Evolutionary conservation across 1,140 invertebrate species (phyloP).

Genomic region (Neodiprion virginianus): DNA sequence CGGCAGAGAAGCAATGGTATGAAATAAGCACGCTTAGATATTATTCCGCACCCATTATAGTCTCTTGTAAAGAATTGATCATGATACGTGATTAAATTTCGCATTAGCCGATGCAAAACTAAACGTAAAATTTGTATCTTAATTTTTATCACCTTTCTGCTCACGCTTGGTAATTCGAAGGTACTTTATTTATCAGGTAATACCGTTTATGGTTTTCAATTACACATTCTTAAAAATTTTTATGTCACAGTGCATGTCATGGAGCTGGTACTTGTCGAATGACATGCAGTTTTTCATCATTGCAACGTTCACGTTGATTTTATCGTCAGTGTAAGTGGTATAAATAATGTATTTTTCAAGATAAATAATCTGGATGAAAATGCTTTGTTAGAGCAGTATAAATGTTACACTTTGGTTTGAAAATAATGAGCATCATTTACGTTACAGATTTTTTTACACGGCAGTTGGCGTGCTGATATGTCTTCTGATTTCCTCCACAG

Average conservation of each 20-base stretch:
- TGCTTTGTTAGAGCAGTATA: conserved; percentile 12
- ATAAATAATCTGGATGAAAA: conserved; percentile 5
- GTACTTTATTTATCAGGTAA: not conserved
- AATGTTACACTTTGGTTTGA: conserved; percentile 12
- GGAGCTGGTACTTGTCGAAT: conserved; percentile 83
- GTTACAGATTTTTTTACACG: conserved; percentile 52
- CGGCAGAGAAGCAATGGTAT: conserved; percentile 59
- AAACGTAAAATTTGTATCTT: conserved; percentile 13
- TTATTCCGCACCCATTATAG: not conserved
- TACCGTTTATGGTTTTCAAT: no score
- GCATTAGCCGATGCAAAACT: not conserved
- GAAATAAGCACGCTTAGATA: not conserved
- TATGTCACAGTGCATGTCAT: conserved; percentile 71
- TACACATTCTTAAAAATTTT: not conserved
- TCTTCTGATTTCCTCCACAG: conserved; percentile 46
- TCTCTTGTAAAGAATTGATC: not conserved
- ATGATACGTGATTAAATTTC: not conserved
- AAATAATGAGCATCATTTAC: conserved; percentile 14
- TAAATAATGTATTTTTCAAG: conserved; percentile 12
- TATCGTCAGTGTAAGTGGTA: conserved; percentile 63
- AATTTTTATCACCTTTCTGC: conserved; percentile 16
- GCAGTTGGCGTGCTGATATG: conserved; percentile 37
- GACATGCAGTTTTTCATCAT: conserved; percentile 83
- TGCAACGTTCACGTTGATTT: conserved; percentile 58
- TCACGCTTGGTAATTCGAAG: no score